Evolutionary conservation across 2,113 vertebrate species (phyloP).

Genomic region (Burhinus oedicnemus): DNA sequence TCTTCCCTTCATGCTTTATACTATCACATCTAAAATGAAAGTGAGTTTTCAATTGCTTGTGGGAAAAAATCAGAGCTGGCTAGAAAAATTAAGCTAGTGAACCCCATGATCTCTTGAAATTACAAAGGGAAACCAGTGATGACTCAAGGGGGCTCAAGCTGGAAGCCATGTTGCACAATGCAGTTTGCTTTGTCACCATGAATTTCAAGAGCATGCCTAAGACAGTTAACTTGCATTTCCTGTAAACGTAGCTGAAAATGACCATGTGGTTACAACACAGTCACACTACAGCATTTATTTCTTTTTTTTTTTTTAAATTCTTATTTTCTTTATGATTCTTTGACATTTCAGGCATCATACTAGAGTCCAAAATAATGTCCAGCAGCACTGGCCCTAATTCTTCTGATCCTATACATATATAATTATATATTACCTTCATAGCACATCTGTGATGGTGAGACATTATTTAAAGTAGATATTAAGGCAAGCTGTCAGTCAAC

Average conservation of each 20-base stretch:
- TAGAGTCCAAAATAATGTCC: constrained; percentile 7
- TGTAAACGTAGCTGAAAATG: constrained; percentile 16
- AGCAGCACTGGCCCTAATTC: constrained; percentile 7
- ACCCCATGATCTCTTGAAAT: constrained; percentile 62
- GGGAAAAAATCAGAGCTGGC: constrained; percentile 69
- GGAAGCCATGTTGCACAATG: constrained; percentile 65
- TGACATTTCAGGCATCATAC: background rate
- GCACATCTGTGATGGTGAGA: background rate
- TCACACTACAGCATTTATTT: background rate
- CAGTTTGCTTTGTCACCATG: constrained; percentile 40
- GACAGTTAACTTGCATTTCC: background rate
- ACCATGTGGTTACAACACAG: constrained; percentile 32
- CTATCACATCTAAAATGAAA: constrained; percentile 26
- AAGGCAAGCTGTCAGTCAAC: constrained; percentile 26
- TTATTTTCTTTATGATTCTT: background rate
- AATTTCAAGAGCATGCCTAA: constrained; percentile 38
- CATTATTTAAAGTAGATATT: background rate
- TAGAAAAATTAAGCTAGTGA: constrained; percentile 73
- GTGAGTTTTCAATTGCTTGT: background rate
- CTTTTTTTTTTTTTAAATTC: background rate
- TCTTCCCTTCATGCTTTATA: constrained; percentile 39
- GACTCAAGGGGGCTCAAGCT: constrained; percentile 75
- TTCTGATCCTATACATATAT: background rate
- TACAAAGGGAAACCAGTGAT: constrained; percentile 48
- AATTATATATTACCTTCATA: constrained; percentile 11